Evolutionary conservation across 2,888 invertebrate species (phyloP).

Genomic region (Dromius quadrimaculatus): DNA sequence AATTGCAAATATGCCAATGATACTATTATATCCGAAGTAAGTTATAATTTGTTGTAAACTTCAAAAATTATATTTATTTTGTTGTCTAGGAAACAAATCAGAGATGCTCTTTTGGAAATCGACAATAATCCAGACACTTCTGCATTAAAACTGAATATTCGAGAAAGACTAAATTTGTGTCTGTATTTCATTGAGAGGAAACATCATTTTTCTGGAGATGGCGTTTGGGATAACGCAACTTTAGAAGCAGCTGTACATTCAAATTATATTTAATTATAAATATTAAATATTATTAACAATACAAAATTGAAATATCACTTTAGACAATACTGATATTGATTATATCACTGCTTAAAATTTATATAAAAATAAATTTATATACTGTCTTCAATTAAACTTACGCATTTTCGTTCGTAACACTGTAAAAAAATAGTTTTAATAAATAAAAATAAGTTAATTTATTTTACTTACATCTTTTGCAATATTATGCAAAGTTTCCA

Average conservation of each 20-base stretch:
- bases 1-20: slow-evolving; percentile 73
- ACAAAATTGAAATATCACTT: no score
- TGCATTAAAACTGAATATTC: slow-evolving; percentile 57
- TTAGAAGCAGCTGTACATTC: neutral
- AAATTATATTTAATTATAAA: slow-evolving; percentile 35
- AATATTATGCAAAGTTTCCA: slow-evolving; percentile 62
- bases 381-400: slow-evolving; percentile 15
- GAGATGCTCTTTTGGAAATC: slow-evolving; percentile 57
- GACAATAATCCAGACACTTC: slow-evolving; percentile 55
- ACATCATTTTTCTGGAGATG: slow-evolving; percentile 82
- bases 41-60: slow-evolving; percentile 58
- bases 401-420: slow-evolving; percentile 27
- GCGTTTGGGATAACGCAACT: slow-evolving; percentile 71
- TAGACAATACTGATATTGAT: slow-evolving; percentile 39
- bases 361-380: slow-evolving; percentile 14
- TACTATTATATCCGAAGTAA: slow-evolving; percentile 79
- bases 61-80: slow-evolving; percentile 48
- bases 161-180: slow-evolving; percentile 73
- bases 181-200: slow-evolving; percentile 80
- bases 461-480: slow-evolving; percentile 60
- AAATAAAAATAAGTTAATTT: neutral
- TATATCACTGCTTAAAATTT: slow-evolving; percentile 33
- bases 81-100: slow-evolving; percentile 60
- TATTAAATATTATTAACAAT: slow-evolving; percentile 36
- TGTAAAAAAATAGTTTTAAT: slow-evolving; percentile 38